phyloP scores from a whole-genome alignment of 2,113 vertebrate genomes.

The Clarias macrocephalus region DNA sequence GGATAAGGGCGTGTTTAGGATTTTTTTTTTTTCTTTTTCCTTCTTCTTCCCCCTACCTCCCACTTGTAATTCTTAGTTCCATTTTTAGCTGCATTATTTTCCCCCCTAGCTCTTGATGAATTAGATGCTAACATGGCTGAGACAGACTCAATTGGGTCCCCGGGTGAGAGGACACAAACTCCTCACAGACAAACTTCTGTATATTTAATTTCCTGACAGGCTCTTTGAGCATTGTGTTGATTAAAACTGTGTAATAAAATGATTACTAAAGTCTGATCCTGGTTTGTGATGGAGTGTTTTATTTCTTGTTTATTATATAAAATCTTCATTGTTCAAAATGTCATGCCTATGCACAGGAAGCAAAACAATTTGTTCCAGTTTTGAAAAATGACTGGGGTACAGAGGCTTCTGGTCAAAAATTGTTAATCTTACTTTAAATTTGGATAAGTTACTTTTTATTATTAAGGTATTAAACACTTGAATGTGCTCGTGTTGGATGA shows the following conservation, averaged over 20 bases:
- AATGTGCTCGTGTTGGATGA: neutral
- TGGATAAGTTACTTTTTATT: neutral
- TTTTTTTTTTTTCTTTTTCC: conserved; percentile 42
- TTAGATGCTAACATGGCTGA: conserved; percentile 97
- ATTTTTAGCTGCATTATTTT: conserved; percentile 79
- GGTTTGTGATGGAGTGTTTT: conserved; percentile 1
- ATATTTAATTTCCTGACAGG: conserved; percentile 99
- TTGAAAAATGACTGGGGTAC: neutral
- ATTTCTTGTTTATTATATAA: neutral
- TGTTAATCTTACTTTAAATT: neutral
- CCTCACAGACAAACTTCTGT: conserved; percentile 94
- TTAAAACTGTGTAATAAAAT: conserved; percentile 99
- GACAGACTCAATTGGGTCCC: conserved; percentile 93
- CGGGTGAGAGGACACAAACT: conserved; percentile 94
- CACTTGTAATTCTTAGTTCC: conserved; percentile 68
- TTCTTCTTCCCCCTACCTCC: conserved; percentile 40
- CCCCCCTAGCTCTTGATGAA: conserved; percentile 84
- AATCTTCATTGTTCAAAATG: neutral
- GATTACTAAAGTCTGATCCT: conserved; percentile 84
- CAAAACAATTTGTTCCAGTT: neutral
- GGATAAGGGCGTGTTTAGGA: conserved; percentile 79
- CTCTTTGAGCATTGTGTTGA: conserved; percentile 99
- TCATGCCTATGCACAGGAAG: neutral
- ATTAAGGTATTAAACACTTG: neutral
- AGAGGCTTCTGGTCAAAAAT: neutral